phyloP scores from a whole-genome alignment of 2,888 invertebrate genomes.

The Leptothorax acervorum region DNA sequence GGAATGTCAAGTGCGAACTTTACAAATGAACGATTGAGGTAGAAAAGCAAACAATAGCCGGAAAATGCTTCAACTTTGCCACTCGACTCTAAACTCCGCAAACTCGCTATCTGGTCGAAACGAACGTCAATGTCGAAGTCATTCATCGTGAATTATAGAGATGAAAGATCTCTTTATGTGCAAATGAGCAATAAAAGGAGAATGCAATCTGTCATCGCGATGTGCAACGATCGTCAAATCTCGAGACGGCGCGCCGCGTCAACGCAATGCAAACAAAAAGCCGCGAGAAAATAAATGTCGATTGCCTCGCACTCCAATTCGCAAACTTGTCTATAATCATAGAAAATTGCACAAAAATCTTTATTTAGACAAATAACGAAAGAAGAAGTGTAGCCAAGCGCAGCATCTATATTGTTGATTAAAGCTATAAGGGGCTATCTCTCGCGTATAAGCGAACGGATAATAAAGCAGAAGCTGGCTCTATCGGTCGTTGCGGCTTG shows the following conservation, averaged over 20 bases:
- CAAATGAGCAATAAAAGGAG: constrained; percentile 52
- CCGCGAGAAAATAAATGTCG: constrained; percentile 8
- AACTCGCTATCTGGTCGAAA: constrained; percentile 39
- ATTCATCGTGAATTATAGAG: constrained; percentile 47
- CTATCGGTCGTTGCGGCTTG: constrained; percentile 57
- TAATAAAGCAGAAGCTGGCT: constrained; percentile 59
- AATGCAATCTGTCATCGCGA: constrained; percentile 52
- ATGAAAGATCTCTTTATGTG: constrained; percentile 43
- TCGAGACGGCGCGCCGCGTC: constrained; percentile 15
- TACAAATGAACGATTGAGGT: constrained; percentile 43
- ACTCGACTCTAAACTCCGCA: constrained; percentile 15
- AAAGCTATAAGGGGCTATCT: constrained; percentile 37
- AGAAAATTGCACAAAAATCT: constrained; percentile 17
- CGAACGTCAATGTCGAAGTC: constrained; percentile 42
- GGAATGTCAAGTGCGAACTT: constrained; percentile 52
- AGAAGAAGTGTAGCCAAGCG: not conserved
- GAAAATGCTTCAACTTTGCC: constrained; percentile 48
- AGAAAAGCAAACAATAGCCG: constrained; percentile 50
- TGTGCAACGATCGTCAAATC: constrained; percentile 43
- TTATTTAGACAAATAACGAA: constrained; percentile 18
- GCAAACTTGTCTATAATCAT: not conserved
- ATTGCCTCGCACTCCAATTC: not conserved
- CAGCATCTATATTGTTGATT: constrained; percentile 56
- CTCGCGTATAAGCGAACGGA: constrained; percentile 45
- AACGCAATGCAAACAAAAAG: not conserved